Base-by-base conservation (phyloP, 2,113 vertebrate genomes). In the Nansenia antarctica region DNA sequence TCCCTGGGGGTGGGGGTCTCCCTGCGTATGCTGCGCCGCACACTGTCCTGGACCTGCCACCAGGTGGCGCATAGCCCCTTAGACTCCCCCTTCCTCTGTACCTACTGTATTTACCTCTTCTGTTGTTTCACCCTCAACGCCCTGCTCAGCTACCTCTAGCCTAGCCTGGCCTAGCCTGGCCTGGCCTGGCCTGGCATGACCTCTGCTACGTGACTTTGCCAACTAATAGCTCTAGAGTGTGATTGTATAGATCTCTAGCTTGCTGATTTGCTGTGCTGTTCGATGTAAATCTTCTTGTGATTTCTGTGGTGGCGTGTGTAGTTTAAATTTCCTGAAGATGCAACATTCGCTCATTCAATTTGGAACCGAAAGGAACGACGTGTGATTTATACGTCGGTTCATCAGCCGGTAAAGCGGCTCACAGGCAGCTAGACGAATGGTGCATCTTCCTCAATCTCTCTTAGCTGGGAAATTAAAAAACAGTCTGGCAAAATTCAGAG, bases 41-140 rank as follows among this genome's bases (percentile, higher is more conserved):
- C 88, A 18, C 79, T 94, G 77, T 94, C 94, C 81, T 93, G 93
- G 81, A 85, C 94, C 52, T 94, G 93, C 91, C 93, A 94, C 75
- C 95, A 95, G 77, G 85, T 95, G 88, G 92, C 93, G 69, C 95
- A 91, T 82, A 94, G 94, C 76, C 95, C 94, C 82, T 78, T 96
- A 92, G 93, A 95, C 89, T 95, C 91, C 81, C 95, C 94, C 91
- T 96, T 98, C 91, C 92, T 96, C 92, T 94, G 92, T 32, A 77
- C 80, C 76, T 92, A 90, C 83, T 92, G 90, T 81, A 71, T 90
- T 87, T 96, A 95, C 90, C 92, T 98, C 82, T 81, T 96, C 82
- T 95, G 93, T 54, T 98, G 87, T 84, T 84, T 90, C 82, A 81
- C 86, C 78, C 77, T 92, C 78, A 91, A 90, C 77, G 70, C 87